Base-by-base conservation (phyloP, 2,888 invertebrate species). In the Tenthredo livida region DNA sequence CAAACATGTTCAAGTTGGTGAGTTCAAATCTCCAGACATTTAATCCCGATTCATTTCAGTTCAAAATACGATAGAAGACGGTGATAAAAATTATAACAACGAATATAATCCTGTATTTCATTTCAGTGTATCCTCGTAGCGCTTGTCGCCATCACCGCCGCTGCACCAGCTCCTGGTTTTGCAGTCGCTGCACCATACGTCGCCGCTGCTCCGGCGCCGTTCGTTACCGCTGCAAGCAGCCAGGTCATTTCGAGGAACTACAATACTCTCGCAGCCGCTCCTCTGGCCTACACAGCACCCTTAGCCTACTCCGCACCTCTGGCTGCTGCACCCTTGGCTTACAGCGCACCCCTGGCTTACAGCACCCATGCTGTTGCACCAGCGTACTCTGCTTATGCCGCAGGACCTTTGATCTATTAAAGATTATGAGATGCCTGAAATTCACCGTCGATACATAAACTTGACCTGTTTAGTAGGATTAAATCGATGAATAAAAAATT, bases 161-260 rank as follows among this genome's bases (percentile, higher is more conserved):
- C 92, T 5, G 73, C 84, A 47, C 90, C 90, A 7, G 90, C 90
- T 9, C 77, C 77, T 50, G 77, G 50, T 12, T 17, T 43, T 15
- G 73, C n/a, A 29, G n/a, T 73, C 5, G 40, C 43, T 1, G 91
- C 92, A 0, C 91, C 92, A 3, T 40, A 90, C 15, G 54, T 89
- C 2, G 89, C 89, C 1, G 89, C 91, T 10, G 78, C 77, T 12
- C 90, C 90, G 15, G 89, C 90, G 0, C 94, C 95, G 9, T 94
- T 95, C 87, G 95, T 96, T n/a, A 96, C 96, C 0, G 95, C 96
- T 0, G 94, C 95, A 89, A 96, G 96, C 92, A 95, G 95, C 17
- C 96, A 96, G 91, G 95, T 95, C 85, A 92, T 96, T 88, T 94
- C 96, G 33, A 94, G 96, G 87, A 95, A 96, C 91, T 95, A 95